phyloP scores from a whole-genome alignment of 1,140 invertebrate species.

The Trichoplusia ni region DNA sequence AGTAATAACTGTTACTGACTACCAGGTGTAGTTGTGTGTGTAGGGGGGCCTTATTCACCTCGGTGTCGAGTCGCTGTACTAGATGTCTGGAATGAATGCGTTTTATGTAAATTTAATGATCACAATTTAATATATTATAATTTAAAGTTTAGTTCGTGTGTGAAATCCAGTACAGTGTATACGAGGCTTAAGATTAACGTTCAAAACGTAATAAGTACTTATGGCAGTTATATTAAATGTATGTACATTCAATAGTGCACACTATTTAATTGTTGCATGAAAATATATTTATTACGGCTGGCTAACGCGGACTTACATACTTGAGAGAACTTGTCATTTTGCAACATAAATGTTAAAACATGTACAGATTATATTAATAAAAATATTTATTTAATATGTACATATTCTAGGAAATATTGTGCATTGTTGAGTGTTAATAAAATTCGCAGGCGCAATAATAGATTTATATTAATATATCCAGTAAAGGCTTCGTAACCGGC shows the following conservation, averaged over 20 bases:
- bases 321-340: background rate
- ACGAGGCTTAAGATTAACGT: background rate
- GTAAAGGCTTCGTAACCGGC: slow-evolving; percentile 2
- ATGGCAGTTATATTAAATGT: slow-evolving; percentile 14
- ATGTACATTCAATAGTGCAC: slow-evolving; percentile 1
- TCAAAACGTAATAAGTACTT: slow-evolving; percentile 19
- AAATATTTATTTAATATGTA: background rate
- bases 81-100: too few relatives aligned
- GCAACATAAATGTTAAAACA: slow-evolving; percentile 2
- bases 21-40: too few relatives aligned
- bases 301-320: background rate
- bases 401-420: slow-evolving; percentile 2
- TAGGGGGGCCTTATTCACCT: too few relatives aligned
- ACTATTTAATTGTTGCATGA: background rate
- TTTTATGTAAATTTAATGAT: background rate
- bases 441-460: background rate
- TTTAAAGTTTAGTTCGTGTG: too few relatives aligned
- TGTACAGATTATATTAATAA: slow-evolving; percentile 1
- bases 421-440: background rate
- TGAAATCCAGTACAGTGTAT: slow-evolving; percentile 1
- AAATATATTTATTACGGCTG: too few relatives aligned
- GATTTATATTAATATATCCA: background rate
- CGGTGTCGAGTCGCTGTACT: too few relatives aligned
- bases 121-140: background rate
- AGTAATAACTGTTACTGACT: too few relatives aligned